Percentiles rank a stretch among this genome's conserved stretches.
Conservation (phyloP, 2,113 vertebrate genomes). For the Apistogramma diplotaenia region DNA sequence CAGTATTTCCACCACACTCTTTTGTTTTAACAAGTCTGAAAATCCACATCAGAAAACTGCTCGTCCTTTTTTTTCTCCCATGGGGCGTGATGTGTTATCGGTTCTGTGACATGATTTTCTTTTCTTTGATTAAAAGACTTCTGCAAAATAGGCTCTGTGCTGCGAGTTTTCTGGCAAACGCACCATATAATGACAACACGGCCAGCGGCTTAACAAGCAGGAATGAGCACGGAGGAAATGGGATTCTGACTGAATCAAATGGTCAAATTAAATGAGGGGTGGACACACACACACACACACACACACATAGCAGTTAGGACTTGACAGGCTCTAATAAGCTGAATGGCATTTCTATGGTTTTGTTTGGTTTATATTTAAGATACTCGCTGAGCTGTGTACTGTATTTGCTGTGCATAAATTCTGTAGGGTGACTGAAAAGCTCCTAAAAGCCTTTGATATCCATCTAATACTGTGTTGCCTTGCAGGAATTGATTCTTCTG, state of each 20-base stretch:
- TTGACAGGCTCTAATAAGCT: neutral
- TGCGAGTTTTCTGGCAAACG: constrained; percentile 24
- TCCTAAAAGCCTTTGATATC: neutral
- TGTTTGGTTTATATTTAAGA: neutral
- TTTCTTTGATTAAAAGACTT: constrained; percentile 66
- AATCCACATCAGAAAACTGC: constrained; percentile 1
- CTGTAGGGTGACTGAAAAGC: neutral
- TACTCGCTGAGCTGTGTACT: neutral
- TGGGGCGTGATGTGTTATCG: constrained; percentile 45
- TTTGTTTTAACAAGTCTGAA: constrained; percentile 21
- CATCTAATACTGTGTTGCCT: neutral
- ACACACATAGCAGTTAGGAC: neutral
- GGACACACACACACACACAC: neutral
- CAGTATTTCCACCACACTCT: constrained; percentile 9
- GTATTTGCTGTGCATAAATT: neutral
- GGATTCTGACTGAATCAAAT: constrained; percentile 16
- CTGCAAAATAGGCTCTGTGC: constrained; percentile 25
- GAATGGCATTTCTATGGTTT: neutral
- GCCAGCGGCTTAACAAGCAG: constrained; percentile 26
- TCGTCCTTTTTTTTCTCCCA: constrained; percentile 13
- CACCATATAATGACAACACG: neutral
- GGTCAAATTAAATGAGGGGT: constrained; percentile 21
- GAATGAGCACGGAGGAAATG: neutral
- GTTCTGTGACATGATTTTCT: constrained; percentile 55
- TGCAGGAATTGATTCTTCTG: neutral